Conservation (phyloP, 1,140 invertebrate species). For the Lysiphlebus fabarum region DNA sequence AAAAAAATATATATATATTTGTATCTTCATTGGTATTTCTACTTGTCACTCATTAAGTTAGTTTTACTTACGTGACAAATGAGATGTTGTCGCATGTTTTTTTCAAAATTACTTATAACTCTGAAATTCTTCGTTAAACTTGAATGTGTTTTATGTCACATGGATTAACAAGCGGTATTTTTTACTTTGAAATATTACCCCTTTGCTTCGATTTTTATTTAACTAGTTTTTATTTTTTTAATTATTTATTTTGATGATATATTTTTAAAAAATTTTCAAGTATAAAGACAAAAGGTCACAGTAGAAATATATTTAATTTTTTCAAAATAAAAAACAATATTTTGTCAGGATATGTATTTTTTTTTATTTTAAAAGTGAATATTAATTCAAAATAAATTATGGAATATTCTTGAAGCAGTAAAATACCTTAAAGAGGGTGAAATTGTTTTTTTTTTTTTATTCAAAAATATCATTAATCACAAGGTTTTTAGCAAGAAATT, state of each 20-base stretch:
- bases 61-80: conserved; percentile 50
- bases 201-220: too few species aligned
- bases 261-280: too few species aligned
- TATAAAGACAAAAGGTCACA: too few species aligned
- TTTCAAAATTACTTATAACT: conserved; percentile 50
- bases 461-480: conserved; percentile 49
- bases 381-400: conserved; percentile 12
- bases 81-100: conserved; percentile 53
- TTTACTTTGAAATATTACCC: conserved; percentile 45
- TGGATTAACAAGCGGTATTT: not conserved
- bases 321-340: too few species aligned
- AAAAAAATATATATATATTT: conserved; percentile 9
- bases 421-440: conserved; percentile 10
- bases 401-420: conserved; percentile 18
- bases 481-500: conserved; percentile 52
- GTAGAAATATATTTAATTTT: too few species aligned
- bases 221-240: too few species aligned
- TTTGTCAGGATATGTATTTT: too few species aligned
- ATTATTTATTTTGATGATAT: too few species aligned
- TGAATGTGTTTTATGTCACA: too few species aligned
- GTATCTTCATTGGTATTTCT: conserved; percentile 1
- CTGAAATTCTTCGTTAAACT: too few species aligned
- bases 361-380: too few species aligned
- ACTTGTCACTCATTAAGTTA: conserved; percentile 40
- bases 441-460: conserved; percentile 34